phyloP scores from a whole-genome alignment of 2,888 invertebrate genomes.

The Tromatobia lineatoria region DNA sequence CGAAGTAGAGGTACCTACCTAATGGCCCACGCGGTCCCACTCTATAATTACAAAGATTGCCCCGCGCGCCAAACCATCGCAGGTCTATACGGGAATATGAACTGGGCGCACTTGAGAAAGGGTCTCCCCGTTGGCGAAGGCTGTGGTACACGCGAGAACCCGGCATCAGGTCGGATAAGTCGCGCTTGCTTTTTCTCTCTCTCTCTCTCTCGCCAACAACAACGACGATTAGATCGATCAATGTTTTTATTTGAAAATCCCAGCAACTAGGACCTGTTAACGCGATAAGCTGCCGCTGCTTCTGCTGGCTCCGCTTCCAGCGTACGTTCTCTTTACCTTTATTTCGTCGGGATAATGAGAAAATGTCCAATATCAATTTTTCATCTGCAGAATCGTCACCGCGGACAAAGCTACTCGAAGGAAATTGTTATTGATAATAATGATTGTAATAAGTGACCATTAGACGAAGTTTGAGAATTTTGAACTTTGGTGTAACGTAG shows the following conservation, averaged over 20 bases:
- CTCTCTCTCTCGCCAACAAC: constrained; percentile 38
- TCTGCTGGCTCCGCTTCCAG: background rate
- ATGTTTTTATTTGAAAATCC: constrained; percentile 49
- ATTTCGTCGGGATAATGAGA: background rate
- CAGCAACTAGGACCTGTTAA: constrained; percentile 59
- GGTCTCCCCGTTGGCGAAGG: background rate
- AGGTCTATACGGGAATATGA: constrained; percentile 49
- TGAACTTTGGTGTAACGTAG: too few species aligned
- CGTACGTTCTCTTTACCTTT: background rate
- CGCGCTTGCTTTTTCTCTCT: background rate
- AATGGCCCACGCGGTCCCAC: constrained; percentile 77
- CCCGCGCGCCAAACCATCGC: constrained; percentile 69
- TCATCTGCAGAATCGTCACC: background rate
- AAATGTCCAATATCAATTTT: background rate
- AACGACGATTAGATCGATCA: constrained; percentile 64
- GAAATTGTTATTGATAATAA: background rate
- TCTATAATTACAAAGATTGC: constrained; percentile 84
- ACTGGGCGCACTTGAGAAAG: constrained; percentile 14
- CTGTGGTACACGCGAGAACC: constrained; percentile 24
- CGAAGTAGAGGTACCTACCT: constrained; percentile 56
- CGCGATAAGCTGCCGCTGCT: constrained; percentile 56
- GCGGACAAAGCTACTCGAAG: background rate
- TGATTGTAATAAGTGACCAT: background rate
- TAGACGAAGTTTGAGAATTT: background rate
- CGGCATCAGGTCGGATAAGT: constrained; percentile 14